Evolutionary conservation across 2,888 invertebrate species (phyloP).

Genomic region (Aphodius sticticus): DNA sequence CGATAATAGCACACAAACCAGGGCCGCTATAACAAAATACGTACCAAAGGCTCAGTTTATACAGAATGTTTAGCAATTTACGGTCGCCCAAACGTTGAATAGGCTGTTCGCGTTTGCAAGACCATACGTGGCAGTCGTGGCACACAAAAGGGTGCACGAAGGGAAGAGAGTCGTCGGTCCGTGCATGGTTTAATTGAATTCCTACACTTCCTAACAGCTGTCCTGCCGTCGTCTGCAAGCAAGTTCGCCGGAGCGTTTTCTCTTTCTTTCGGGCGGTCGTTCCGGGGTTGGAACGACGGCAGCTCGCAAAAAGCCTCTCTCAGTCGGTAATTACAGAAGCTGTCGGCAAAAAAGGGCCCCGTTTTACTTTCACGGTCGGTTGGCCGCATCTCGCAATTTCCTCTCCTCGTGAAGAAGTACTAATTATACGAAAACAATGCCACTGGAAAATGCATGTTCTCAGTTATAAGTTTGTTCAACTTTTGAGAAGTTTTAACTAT

Average conservation of each 20-base stretch:
- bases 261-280: conserved; percentile 6
- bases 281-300: not conserved
- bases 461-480: not conserved
- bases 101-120: conserved; percentile 27
- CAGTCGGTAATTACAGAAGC: conserved; percentile 27
- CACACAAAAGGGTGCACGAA: not conserved
- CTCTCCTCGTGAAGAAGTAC: conserved; percentile 20
- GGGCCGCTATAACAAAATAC: not conserved
- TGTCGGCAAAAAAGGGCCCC: conserved; percentile 21
- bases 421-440: conserved; percentile 27
- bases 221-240: not conserved
- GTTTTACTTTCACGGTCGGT: conserved; percentile 24
- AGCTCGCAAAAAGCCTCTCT: not conserved
- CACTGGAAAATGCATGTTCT: not conserved
- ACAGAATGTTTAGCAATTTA: conserved; percentile 6
- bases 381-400: conserved; percentile 22
- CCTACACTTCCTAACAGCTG: conserved; percentile 34
- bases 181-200: conserved; percentile 37
- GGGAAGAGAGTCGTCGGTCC: not conserved
- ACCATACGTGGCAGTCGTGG: not conserved
- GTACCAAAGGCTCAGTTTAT: not conserved
- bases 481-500: not conserved
- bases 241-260: conserved; percentile 13
- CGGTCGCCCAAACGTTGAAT: conserved; percentile 14
- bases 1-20: too few relatives aligned